Conservation (phyloP, 2,888 invertebrate genomes). For the Phortica okadai region DNA sequence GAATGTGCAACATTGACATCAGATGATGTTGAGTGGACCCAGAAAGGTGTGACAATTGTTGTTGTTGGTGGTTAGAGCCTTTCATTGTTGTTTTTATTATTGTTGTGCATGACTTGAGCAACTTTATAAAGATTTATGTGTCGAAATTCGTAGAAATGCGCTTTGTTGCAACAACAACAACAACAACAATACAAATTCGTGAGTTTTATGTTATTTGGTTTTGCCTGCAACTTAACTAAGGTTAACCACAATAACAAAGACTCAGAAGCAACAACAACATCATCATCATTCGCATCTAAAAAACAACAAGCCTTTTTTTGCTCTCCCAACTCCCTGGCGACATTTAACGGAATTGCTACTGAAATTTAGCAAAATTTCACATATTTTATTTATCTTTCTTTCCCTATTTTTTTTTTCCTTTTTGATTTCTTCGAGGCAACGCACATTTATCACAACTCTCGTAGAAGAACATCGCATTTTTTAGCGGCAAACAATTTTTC, state of each 20-base stretch:
- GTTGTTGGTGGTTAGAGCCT: conserved; percentile 10
- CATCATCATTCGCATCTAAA: neutral
- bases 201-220: conserved; percentile 42
- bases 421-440: conserved; percentile 31
- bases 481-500: neutral
- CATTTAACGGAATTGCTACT: conserved; percentile 68
- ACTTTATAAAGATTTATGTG: conserved; percentile 66
- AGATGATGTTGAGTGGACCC: conserved; percentile 61
- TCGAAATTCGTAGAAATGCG: conserved; percentile 59
- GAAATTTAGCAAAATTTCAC: conserved; percentile 41
- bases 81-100: neutral
- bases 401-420: neutral
- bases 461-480: neutral
- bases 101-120: conserved; percentile 55
- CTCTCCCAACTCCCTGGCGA: conserved; percentile 27
- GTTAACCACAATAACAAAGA: conserved; percentile 39
- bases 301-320: neutral
- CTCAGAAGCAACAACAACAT: neutral
- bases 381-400: conserved; percentile 13
- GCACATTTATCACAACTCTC: conserved; percentile 63
- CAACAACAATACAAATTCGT: conserved; percentile 23
- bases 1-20: conserved; percentile 5
- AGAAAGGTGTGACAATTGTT: conserved; percentile 71
- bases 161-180: conserved; percentile 45
- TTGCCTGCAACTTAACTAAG: conserved; percentile 33